Base-by-base conservation (phyloP, 2,113 vertebrate species). In the Maccullochella peelii region DNA sequence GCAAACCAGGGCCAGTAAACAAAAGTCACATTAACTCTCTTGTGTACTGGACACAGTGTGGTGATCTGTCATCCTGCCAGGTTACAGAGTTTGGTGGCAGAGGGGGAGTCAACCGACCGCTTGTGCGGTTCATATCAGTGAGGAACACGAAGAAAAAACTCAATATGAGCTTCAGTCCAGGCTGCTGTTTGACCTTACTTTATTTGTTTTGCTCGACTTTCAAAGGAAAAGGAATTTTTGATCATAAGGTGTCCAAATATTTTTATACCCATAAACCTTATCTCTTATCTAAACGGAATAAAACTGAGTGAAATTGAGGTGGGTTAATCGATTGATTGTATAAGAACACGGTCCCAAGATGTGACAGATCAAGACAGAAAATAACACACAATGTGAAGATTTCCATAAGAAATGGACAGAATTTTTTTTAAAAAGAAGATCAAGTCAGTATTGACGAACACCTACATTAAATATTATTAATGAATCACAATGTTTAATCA, bases 1-100 rank as follows among this genome's bases (percentile, higher is more conserved):
- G n/a, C 54, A 36, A 36, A 50, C 47, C 52, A 8, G n/a, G 23
- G 44, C 54, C 50, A 30, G 74, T 50, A 67, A 73, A 74, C 52
- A 59, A 30, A 30, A 47, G 47, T 61, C 52, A 2, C 44, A 59
- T 47, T 33, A n/a, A 50, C n/a, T 62, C 47, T 44, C 8, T 15
- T 18, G 49, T 57, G 40, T 30, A 0, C 66, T 15, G 44, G 68
- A 67, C 72, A 44, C 84, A 61, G 73, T 36, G 25, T 36, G 73
- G 33, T 11, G 52, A 61, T 8, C 79, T 57, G 58, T 18, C 20
- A 18, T 27, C 9, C 33, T 70, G 58, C 77, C 72, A 70, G 25
- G 14, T 57, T 3, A 0, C 42, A 44, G 54, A 42, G 42, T 79
- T 61, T 44, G n/a, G 23, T 3, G 16, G 5, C 30, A 23, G 54